Evolutionary conservation across 1,140 invertebrate species (phyloP), one percentile per base, ranked within the genome.

Genomic region (Mizuhopecten yessoensis): DNA sequence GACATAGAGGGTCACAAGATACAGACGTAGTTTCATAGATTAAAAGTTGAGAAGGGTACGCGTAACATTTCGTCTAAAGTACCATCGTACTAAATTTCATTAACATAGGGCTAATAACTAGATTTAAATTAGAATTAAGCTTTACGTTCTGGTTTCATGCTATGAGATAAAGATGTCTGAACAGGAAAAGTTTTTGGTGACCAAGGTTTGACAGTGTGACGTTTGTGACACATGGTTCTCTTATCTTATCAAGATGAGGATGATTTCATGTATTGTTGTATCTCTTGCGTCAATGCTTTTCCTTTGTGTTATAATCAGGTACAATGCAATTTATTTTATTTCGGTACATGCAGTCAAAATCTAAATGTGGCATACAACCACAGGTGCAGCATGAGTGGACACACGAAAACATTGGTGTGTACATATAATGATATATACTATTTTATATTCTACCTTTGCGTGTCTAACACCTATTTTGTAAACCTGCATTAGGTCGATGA

Each of bases 1-100:
- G 86, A 87, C 57, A 23, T 75, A 23, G n/a, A 29, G 57, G 42
- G 57, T 75, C 57, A 75, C 57, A 75, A 75, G 57, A 75, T 75
- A n/a, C 57, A 75, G 57, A 11, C 45, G 20, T n/a, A 75, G 57
- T 75, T 75, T 7, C 17, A 75, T n/a, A n/a, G n/a, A n/a, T n/a
- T n/a, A n/a, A n/a, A 75, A 75, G 57, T 75, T 75, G 1, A 75
- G 57, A 29, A 75, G n/a, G 57, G 57, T n/a, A n/a, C n/a, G n/a
- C 57, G 57, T 75, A 29, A 75, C 23, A 39, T 13, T 75, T 5
- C 29, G 57, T 75, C 9, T 29, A 29, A 75, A 75, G 29, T 13
- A 75, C n/a, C 0, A 5, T 1, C 29, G 0, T 45, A 15, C 17
- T 45, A 17, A 45, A 75, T 29, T 75, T 75, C 5, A 75, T 75